Base-by-base conservation (phyloP, 2,797 vertebrate species). In the Poeciliopsis gracilis region DNA sequence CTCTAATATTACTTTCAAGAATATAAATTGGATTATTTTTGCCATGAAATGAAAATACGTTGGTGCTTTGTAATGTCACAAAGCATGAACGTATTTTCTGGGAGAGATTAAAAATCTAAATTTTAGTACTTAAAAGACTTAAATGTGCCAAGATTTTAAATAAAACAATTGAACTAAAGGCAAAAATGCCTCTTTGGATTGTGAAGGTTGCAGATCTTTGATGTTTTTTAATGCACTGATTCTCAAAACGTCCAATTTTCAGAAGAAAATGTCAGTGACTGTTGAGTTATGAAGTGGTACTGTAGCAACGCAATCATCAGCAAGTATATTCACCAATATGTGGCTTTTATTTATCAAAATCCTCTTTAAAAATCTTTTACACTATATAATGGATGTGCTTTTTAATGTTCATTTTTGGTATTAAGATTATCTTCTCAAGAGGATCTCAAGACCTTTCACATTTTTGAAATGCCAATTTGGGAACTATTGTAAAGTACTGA, bases 21-120 rank as follows among this genome's bases (percentile, higher is more conserved):
- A 47, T 69, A 75, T 9, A 76, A 75, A 61, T 86, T 1, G 61
- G 57, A 71, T 16, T 30, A 73, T 69, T 86, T 89, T 89, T 81
- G 43, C 45, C 88, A 86, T 85, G 89, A 91, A 90, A 88, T 57
- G 0, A 59, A n/a, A 69, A 45, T 13, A 43, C 0, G 43, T 69
- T 13, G 13, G 7, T 69, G 33, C 7, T 69, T 69, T 67, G 63
- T 12, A 9, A 41, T 43, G 23, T 25, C 0, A 33, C 33, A 33
- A 33, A 33, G 33, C 33, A 33, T 2, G 3, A 33, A 33, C 33
- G 3, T 33, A 33, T 33, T 11, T 23, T 67, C 20, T 43, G 11
- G 38, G 23, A 43, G 23, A 41, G 23, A 12, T 43, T 43, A n/a
- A 41, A 25, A 67, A 67, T 67, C 63, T 13, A 41, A 41, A 67